Evolutionary conservation across 2,888 invertebrate species (phyloP).

Genomic region (Bugula neritina): DNA sequence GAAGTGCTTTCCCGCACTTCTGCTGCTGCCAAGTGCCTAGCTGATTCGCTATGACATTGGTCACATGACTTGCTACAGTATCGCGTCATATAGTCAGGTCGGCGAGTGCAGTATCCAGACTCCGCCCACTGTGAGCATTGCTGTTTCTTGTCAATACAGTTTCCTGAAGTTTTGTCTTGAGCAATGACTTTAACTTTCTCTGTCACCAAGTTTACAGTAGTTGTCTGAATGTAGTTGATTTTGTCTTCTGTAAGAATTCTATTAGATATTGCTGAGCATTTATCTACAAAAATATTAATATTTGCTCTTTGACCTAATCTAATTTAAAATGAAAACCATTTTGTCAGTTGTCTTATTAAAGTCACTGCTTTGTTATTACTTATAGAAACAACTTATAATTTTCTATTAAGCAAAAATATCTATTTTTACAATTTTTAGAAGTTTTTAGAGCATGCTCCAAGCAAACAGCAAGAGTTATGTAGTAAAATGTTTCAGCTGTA

Average conservation of each 20-base stretch:
- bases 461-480: no score
- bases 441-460: no score
- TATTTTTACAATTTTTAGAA: no score
- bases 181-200: not conserved
- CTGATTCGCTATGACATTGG: not conserved
- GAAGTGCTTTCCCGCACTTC: not conserved
- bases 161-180: not conserved
- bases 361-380: no score
- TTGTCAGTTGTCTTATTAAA: no score
- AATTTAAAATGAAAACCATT: no score
- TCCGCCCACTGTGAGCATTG: slow-evolving; percentile 2
- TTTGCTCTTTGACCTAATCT: no score
- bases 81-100: slow-evolving; percentile 10
- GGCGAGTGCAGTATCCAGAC: not conserved
- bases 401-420: no score
- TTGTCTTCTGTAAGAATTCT: no score
- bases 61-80: slow-evolving; percentile 6
- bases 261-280: slow-evolving; percentile 17
- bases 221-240: no score
- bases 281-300: not conserved
- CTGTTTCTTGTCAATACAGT: not conserved
- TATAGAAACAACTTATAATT: no score
- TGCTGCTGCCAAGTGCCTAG: not conserved
- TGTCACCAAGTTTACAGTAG: not conserved
- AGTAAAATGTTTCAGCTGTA: no score